Evolutionary conservation across 2,797 vertebrate species (phyloP).

Genomic region (Gymnoscopelus braueri): DNA sequence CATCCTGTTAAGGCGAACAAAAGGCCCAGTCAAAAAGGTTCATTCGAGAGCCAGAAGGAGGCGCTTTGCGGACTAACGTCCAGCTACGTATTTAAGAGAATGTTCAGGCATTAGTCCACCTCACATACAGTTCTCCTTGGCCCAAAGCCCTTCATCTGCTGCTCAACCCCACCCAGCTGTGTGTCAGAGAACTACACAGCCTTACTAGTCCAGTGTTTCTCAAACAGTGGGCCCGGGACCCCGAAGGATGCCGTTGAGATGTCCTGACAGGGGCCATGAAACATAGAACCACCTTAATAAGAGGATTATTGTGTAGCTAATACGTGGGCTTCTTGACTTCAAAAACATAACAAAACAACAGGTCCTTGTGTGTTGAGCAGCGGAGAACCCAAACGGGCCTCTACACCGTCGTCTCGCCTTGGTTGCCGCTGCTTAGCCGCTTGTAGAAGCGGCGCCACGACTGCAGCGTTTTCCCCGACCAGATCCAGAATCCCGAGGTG

Average conservation of each 20-base stretch:
- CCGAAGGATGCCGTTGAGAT: too few relatives aligned
- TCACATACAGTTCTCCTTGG: background rate
- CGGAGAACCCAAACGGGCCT: background rate
- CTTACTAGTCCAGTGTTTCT: too few relatives aligned
- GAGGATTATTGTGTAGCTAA: too few relatives aligned
- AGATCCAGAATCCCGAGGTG: slow-evolving; percentile 94
- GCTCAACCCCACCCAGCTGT: background rate
- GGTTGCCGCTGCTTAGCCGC: slow-evolving; percentile 84
- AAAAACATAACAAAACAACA: too few relatives aligned
- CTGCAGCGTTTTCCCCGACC: slow-evolving; percentile 93
- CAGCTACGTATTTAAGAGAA: background rate
- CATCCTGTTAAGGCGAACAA: background rate
- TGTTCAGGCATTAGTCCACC: background rate
- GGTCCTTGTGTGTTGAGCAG: too few relatives aligned
- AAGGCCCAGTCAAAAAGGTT: slow-evolving; percentile 22
- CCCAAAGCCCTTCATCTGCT: slow-evolving; percentile 11
- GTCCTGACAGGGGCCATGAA: background rate
- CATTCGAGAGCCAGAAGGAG: background rate
- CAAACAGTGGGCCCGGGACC: background rate
- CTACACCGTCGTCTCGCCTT: slow-evolving; percentile 89
- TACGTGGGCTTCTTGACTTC: too few relatives aligned
- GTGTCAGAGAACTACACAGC: background rate
- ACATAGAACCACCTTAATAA: too few relatives aligned
- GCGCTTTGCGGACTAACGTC: background rate
- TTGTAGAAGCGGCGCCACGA: slow-evolving; percentile 91